Evolutionary conservation across 2,113 vertebrate species (phyloP), one percentile per base, ranked within the genome.

Genomic region (Psittacara wagleri): DNA sequence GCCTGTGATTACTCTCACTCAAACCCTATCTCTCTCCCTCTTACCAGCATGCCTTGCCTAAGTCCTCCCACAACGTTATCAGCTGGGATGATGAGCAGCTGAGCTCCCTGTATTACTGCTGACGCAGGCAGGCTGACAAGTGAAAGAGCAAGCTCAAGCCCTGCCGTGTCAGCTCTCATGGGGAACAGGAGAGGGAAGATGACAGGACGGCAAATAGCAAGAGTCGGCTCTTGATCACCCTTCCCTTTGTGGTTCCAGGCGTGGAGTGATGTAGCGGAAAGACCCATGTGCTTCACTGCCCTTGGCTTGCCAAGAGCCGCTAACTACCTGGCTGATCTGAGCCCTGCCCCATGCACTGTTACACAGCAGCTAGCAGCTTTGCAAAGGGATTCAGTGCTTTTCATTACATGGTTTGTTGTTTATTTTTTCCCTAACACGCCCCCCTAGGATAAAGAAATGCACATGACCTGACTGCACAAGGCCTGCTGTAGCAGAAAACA

Each of bases 11-110:
- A 69, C 73, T 86, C 91, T 95, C 83, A 68, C 82, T 91, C 80
- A 44, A 92, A 28, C 78, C 48, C 61, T 44, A 5, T 51, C 73
- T 63, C 66, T 93, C 92, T 85, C 74, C 57, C 86, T 88, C 86
- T 66, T 62, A 83, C 74, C 76, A 92, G 76, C 67, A 82, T 35
- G 92, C 74, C 75, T 92, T 87, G 35, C 75, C 93, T 94, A 93
- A 78, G 93, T 96, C 96, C 95, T 97, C 93, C 82, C 4, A 33
- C 94, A 80, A 92, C 29, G 3, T 39, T 86, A 79, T 93, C 79
- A 86, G 69, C 88, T 39, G 95, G 92, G 77, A 73, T 86, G 78
- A 72, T 73, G 76, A 92, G 86, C 44, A 23, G 69, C 83, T 78
- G 87, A 78, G 75, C 95, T 97, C 92, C 68, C 91, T 3, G 37